Conservation (phyloP, 2,797 vertebrate genomes). For the Ataeniobius toweri region DNA sequence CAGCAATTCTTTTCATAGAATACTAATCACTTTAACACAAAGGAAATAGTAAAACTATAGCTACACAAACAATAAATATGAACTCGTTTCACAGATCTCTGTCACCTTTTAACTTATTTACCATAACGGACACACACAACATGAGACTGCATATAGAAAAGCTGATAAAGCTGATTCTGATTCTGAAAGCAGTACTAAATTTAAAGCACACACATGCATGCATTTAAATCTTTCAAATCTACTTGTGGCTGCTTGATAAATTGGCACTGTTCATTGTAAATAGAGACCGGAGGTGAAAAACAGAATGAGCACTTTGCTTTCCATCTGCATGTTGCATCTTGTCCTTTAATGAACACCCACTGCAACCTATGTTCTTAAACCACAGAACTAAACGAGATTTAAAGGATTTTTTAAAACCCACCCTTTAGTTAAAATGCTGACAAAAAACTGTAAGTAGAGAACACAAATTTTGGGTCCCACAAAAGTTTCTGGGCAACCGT, state of each 20-base stretch:
- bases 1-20: not conserved
- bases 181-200: not conserved
- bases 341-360: conserved; percentile 21
- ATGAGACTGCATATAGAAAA: not conserved
- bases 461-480: conserved; percentile 24
- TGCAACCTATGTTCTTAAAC: conserved; percentile 6
- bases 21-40: not conserved
- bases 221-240: not conserved
- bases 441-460: conserved; percentile 29
- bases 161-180: too few relatives aligned
- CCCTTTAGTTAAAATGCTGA: conserved; percentile 41
- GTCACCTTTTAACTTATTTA: conserved; percentile 2
- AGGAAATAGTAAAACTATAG: not conserved
- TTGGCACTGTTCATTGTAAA: not conserved
- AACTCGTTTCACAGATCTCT: not conserved
- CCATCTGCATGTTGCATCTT: conserved; percentile 39
- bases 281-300: not conserved
- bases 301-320: conserved; percentile 26
- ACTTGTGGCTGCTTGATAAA: conserved; percentile 4
- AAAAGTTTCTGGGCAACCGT: conserved; percentile 5
- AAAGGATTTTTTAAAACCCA: conserved; percentile 33
- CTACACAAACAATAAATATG: not conserved
- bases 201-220: not conserved
- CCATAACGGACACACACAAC: not conserved
- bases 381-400: conserved; percentile 19